Base-by-base conservation (phyloP, 2,888 invertebrate species). In the Caenorhabditis sp. region DNA sequence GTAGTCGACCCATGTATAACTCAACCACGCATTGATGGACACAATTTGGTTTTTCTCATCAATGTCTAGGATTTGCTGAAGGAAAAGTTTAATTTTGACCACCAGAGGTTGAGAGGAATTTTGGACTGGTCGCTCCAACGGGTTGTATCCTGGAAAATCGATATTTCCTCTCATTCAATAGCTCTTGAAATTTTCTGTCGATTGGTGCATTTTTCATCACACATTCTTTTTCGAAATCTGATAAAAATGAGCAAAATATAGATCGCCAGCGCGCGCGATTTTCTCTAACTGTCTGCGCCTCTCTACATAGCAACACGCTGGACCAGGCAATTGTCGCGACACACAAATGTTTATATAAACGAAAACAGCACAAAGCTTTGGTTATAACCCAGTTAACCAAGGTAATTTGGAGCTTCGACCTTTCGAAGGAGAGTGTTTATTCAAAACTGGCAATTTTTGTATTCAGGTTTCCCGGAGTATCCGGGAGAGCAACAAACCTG, bases 21-120 rank as follows among this genome's bases (percentile, higher is more conserved):
- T 80, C 14, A 83, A 66, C 85, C 85, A 85, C 7, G 85, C 85
- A 64, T 85, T 85, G 20, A 85, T 70, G 14, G 81, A 80, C 20
- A 85, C 82, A 10, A 85, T 73, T 57, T 85, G 84, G 69, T 85
- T 83, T 63, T 82, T 82, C 72, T 85, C 85, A 52, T 85, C 90
- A 75, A 90, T 89, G 70, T 90, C 89, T 26, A 90, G 88, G 63
- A 90, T 89, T 74, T 90, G 90, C 50, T 90, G 89, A 4, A 90
- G 84, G 23, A 88, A 88, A 43, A 90, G 79, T 31, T 88, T 88
- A 57, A 90, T 89, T 56, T 83, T 85, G 25, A 90, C 89, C 0
- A 80, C 74, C 4, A 90, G 83, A 0, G 89, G 85, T 1, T 88
- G 78, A 3, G 84, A 83, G 49, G 89, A 88, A 72, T 89, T 88